Evolutionary conservation across 2,797 vertebrate genomes (phyloP), one percentile per base, ranked within the genome.

Genomic region (Microctenopoma lineatum): DNA sequence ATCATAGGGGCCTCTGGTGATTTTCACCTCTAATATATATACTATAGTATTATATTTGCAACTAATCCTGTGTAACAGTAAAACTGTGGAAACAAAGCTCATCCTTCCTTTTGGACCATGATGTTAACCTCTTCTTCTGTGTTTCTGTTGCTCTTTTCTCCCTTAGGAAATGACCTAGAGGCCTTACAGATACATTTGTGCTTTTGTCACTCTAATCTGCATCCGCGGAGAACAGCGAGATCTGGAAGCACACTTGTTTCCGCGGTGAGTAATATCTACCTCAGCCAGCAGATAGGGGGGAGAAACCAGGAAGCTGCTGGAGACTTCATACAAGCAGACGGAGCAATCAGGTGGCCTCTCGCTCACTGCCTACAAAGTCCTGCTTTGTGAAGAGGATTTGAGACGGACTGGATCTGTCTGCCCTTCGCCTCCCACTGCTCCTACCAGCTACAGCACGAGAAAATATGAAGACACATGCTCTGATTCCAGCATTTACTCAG

Each of bases 141-240:
- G 66, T 90, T 73, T 92, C 84, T 90, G 21, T 21, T 21, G 72
- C 83, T 76, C 80, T 79, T 77, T 79, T 79, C 71, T 83, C 85
- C 83, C 63, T 66, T 93, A 99, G 97, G 97, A 98, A 97, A 97
- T 96, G 96, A 98, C 95, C 95, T 95, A 96, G 95, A 97, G 96
- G 96, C 97, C 96, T 98, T 98, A 97, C 93, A 94, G 94, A 94
- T 95, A 94, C 92, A 93, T 88, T 89, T 93, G 91, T 89, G 93
- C 94, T 94, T 94, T 93, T 95, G 93, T 95, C 93, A 84, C 94
- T 95, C 90, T 91, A 82, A 93, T 94, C 92, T 87, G 91, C 92
- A 90, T 90, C 88, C 75, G 84, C 80, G 60, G 87, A 83, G 90
- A 92, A 91, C 93, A 86, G 89, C 55, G 53, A 89, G 91, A 92